These are phyloP conservation scores for Portunus trituberculatus DNA, from an alignment of 1,140 invertebrate species.

Conservation along the genomic window DNA sequence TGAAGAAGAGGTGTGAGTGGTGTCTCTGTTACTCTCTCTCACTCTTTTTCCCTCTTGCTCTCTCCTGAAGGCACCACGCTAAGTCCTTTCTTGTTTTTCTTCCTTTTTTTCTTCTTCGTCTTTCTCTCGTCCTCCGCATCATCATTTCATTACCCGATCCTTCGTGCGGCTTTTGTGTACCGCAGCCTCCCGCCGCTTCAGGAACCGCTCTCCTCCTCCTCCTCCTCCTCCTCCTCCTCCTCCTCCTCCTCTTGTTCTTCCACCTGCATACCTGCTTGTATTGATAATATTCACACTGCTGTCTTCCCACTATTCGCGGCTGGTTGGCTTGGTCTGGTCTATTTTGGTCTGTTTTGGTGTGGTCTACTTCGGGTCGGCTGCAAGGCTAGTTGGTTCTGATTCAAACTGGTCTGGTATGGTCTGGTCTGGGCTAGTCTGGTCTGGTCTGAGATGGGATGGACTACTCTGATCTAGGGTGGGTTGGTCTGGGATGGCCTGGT, in stretches of 20 bases:
- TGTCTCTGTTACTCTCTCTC: too few relatives aligned
- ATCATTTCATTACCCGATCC: constrained; percentile 27
- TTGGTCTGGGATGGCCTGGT: too few relatives aligned
- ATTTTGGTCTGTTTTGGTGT: too few relatives aligned
- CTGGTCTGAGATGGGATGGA: too few relatives aligned
- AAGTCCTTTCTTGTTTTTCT: neutral
- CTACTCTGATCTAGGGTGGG: too few relatives aligned
- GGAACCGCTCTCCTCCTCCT: neutral
- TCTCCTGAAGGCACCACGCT: neutral
- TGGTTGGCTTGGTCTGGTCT: neutral
- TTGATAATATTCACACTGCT: neutral
- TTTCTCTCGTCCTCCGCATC: neutral
- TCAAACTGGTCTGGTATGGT: too few relatives aligned
- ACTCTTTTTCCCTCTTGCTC: constrained; percentile 20
- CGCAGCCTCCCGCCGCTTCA: neutral
- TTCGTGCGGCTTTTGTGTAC: neutral
- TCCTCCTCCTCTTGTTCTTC: neutral
- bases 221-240: neutral
- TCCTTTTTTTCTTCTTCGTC: neutral
- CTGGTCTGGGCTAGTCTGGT: too few relatives aligned
- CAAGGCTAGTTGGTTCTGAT: too few relatives aligned
- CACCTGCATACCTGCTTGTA: neutral
- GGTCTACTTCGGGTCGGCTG: too few relatives aligned
- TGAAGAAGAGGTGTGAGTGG: too few relatives aligned
- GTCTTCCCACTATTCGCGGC: neutral